phyloP scores from a whole-genome alignment of 2,113 vertebrate species.

The Centropristis striata region DNA sequence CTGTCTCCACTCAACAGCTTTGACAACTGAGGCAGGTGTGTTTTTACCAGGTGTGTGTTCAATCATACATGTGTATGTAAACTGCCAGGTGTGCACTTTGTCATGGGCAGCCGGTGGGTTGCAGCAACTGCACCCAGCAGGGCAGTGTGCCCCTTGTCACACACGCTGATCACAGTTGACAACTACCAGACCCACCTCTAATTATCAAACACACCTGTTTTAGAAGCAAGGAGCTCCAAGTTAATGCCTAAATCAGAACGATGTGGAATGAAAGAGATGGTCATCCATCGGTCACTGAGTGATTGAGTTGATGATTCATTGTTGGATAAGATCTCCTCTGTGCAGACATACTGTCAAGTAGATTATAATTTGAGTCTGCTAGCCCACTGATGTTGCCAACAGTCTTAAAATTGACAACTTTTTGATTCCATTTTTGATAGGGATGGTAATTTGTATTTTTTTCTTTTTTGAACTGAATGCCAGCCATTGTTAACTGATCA shows the following conservation, averaged over 20 bases:
- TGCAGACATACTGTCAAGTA: constrained; percentile 1
- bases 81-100: constrained; percentile 19
- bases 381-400: constrained; percentile 7
- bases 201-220: constrained; percentile 47
- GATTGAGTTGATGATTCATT: constrained; percentile 21
- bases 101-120: neutral
- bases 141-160: constrained; percentile 28
- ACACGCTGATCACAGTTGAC: constrained; percentile 43
- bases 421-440: too few species aligned
- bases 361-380: constrained; percentile 11
- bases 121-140: constrained; percentile 27
- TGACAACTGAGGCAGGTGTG: constrained; percentile 29
- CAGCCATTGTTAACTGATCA: too few species aligned
- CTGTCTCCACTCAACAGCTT: constrained; percentile 17
- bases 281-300: neutral
- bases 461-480: too few species aligned
- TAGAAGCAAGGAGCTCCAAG: constrained; percentile 3
- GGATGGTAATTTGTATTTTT: too few species aligned
- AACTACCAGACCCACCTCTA: constrained; percentile 25
- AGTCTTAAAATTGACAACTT: neutral
- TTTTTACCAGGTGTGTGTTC: constrained; percentile 23
- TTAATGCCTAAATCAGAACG: neutral
- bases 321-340: constrained; percentile 32
- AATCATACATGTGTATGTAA: neutral
- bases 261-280: neutral